A percentile compares a stretch with the other conserved stretches of the same genome.
These are phyloP conservation scores for Hanleya hanleyi DNA, from an alignment of 2,888 invertebrate species.

Conservation along the genomic window DNA sequence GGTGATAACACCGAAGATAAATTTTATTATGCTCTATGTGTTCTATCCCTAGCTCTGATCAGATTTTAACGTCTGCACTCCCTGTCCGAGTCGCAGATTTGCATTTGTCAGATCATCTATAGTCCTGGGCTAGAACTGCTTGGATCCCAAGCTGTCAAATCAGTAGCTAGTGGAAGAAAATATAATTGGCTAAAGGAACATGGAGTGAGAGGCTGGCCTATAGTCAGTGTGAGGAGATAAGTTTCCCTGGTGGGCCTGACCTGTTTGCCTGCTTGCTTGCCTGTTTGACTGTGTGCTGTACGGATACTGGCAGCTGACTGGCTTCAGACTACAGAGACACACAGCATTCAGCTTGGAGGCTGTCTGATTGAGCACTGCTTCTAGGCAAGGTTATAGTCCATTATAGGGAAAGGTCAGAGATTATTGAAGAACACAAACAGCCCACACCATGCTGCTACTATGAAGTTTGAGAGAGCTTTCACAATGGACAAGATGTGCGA, in stretches of 20 bases:
- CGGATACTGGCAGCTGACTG: no score
- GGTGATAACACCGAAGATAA: conserved; percentile 1
- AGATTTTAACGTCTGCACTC: background rate
- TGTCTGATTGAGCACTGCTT: no score
- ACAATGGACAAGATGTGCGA: no score
- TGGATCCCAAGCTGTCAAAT: background rate
- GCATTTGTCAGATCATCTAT: conserved; percentile 6
- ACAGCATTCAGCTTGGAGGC: no score
- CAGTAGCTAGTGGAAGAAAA: conserved; percentile 4
- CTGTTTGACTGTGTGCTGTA: no score
- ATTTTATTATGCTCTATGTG: conserved; percentile 8
- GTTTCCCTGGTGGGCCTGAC: background rate
- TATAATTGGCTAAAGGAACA: conserved; percentile 3
- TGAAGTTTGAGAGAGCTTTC: no score
- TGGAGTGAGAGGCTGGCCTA: background rate
- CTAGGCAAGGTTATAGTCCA: no score
- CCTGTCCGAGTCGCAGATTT: conserved; percentile 7
- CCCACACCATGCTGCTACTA: no score
- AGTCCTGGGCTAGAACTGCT: background rate
- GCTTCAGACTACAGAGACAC: no score
- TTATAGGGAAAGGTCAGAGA: no score
- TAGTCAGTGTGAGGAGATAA: background rate
- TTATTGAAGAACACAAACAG: no score
- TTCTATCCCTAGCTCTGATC: background rate
- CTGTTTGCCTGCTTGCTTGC: conserved; percentile 3